A percentile compares a stretch with the other conserved stretches of the same genome.
Conservation (phyloP, 2,113 vertebrate genomes). For the Irena cyanogastra region DNA sequence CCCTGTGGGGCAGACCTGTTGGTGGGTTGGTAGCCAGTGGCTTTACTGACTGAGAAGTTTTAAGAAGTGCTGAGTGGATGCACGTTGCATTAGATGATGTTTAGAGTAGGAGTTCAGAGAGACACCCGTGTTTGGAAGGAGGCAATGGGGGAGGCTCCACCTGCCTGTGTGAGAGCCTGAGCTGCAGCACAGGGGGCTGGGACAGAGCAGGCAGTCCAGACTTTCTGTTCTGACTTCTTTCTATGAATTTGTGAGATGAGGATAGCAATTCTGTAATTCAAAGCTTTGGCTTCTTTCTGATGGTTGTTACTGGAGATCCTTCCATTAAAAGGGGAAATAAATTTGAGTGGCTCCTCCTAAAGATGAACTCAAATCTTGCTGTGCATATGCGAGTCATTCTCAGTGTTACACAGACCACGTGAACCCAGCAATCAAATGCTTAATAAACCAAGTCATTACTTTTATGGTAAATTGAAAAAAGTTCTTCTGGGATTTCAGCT, state of each 20-base stretch:
- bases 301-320: background rate
- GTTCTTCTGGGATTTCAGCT: slow-evolving; percentile 46
- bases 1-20: background rate
- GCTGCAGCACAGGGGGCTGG: rapidly evolving
- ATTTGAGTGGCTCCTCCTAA: slow-evolving; percentile 1
- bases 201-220: background rate
- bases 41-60: background rate
- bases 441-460: slow-evolving; percentile 42
- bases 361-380: slow-evolving; percentile 53
- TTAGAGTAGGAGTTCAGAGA: rapidly evolving
- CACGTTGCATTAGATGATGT: rapidly evolving
- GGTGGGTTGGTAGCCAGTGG: rapidly evolving
- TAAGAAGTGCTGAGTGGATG: background rate
- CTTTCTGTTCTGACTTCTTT: background rate
- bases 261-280: background rate
- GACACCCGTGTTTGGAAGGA: rapidly evolving
- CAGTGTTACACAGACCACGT: background rate
- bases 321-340: background rate
- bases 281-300: slow-evolving; percentile 4
- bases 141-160: rapidly evolving
- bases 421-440: slow-evolving; percentile 3
- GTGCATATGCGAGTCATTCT: background rate
- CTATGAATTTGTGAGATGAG: background rate
- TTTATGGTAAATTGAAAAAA: slow-evolving; percentile 35
- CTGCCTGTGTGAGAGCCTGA: background rate